Evolutionary conservation across 1,140 invertebrate species (phyloP), one percentile per base, ranked within the genome.

Genomic region (Bombus fervidus): DNA sequence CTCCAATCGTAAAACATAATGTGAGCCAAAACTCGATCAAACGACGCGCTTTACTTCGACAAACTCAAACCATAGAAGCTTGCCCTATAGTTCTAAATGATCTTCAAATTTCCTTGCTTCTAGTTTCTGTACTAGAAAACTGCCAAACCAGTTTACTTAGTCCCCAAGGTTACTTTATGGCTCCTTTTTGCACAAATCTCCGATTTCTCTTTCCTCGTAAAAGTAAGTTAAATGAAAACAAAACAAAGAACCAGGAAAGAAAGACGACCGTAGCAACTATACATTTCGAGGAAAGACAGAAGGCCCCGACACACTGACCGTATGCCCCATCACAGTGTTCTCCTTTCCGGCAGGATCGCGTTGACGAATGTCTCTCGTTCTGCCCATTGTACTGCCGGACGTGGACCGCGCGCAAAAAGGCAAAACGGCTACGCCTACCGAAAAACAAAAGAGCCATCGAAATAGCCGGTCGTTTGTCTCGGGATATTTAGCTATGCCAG

Each of bases 401-500:
- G 73, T 85, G 89, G 88, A 88, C 90, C 78, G 34, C 28, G 68
- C 89, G 77, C 77, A 91, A 92, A 93, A 93, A 92, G 88, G 87
- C 86, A 78, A 82, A 69, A 64, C 69, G 37, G 92, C 69, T 77
- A 89, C 91, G 92, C 92, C 92, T 81, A 89, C 86, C 73, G 87
- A 88, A 88, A 92, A 90, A 91, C 90, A 91, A 91, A 89, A 88
- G 88, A 77, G 31, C 78, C 68, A 68, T 82, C 73, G 86, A 83
- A 91, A 91, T 91, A 91, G 91, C 90, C 88, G 72, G 81, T 86
- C 88, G 87, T 91, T 91, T 91, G 81, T 89, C 78, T 69, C 81
- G 37, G 41, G 31, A 47, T 53, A 34, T 73, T 88, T 84, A 43
- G 62, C 62, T 83, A 18, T 15, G 25, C 28, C 28, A 64, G 34